These are phyloP conservation scores for Leptoclinus maculatus DNA, from an alignment of 2,797 vertebrate species.

Conservation along the genomic window DNA sequence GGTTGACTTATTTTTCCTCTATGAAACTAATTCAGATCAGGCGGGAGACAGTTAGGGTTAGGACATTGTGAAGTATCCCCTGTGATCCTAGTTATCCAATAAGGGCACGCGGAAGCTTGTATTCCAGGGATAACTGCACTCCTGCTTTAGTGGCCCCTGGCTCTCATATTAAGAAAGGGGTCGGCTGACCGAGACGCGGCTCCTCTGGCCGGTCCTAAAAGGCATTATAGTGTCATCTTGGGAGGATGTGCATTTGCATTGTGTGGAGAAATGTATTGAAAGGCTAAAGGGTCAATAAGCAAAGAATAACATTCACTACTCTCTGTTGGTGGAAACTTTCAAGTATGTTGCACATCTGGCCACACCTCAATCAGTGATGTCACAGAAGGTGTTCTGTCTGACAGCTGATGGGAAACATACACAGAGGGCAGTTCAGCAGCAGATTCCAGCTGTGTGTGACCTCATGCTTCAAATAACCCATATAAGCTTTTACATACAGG, in stretches of 20 bases:
- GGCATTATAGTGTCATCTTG: neutral
- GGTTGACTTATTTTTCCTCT: neutral
- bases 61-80: neutral
- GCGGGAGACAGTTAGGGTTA: neutral
- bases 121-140: neutral
- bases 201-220: neutral
- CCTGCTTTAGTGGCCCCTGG: too few species aligned
- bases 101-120: neutral
- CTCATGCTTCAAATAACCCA: neutral
- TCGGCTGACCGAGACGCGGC: neutral
- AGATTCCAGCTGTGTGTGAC: neutral
- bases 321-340: neutral
- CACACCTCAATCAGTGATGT: neutral
- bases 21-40: neutral
- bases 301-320: neutral
- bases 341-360: neutral
- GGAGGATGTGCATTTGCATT: neutral
- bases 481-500: neutral
- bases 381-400: neutral
- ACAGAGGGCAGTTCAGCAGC: neutral
- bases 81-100: neutral
- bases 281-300: neutral
- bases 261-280: neutral
- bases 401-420: slow-evolving; percentile 1
- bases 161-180: neutral